phyloP scores from a whole-genome alignment of 2,888 invertebrate species.

The Aphidoletes aphidimyza region DNA sequence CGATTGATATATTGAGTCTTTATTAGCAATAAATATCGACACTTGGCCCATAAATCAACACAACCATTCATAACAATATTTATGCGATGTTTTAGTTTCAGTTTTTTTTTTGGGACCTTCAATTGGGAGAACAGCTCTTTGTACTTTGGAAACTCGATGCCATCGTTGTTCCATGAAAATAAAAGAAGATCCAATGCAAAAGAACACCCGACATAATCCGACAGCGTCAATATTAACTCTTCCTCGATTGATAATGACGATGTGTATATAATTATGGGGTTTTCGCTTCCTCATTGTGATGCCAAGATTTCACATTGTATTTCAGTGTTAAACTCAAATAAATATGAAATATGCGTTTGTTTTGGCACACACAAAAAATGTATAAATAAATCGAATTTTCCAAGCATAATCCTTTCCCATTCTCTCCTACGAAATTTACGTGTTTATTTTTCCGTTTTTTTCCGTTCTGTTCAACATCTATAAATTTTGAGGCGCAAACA shows the following conservation, averaged over 20 bases:
- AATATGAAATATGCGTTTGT: not conserved
- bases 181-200: not conserved
- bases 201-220: not conserved
- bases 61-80: constrained; percentile 41
- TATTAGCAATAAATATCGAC: constrained; percentile 51
- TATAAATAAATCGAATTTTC: constrained; percentile 14
- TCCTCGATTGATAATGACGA: not conserved
- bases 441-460: not conserved
- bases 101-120: not conserved
- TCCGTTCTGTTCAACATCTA: not conserved
- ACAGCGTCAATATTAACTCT: constrained; percentile 15
- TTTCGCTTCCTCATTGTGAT: not conserved
- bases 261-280: not conserved
- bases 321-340: not conserved
- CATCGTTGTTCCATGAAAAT: not conserved
- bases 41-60: constrained; percentile 37
- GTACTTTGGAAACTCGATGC: not conserved
- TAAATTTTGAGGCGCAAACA: not conserved
- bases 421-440: not conserved
- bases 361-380: not conserved
- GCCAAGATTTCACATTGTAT: not conserved
- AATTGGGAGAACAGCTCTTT: not conserved
- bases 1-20: constrained; percentile 49
- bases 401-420: not conserved
- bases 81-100: constrained; percentile 12